Evolutionary conservation across 1,140 invertebrate genomes (phyloP).

Genomic region (Caerostris darwini): DNA sequence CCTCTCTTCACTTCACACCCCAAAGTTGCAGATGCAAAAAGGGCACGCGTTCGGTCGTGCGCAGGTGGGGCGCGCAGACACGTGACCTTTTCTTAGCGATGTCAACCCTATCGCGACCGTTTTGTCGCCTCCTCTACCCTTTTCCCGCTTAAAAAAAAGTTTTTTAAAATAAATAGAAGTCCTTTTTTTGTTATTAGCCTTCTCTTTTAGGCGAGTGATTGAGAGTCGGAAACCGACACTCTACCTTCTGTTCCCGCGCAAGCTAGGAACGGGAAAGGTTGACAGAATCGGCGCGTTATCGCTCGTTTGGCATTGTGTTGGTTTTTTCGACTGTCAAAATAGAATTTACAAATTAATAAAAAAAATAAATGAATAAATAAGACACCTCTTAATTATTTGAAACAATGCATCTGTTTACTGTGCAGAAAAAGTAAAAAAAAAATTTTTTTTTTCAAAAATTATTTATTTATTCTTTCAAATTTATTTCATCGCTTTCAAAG

Average conservation of each 20-base stretch:
- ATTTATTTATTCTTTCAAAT: too few species aligned
- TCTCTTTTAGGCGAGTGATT: constrained; percentile 51
- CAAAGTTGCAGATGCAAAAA: neutral
- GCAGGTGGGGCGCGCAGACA: constrained; percentile 50
- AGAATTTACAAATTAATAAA: too few species aligned
- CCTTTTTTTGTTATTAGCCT: constrained; percentile 46
- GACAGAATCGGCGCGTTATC: neutral
- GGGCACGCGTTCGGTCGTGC: constrained; percentile 51
- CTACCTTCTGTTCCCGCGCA: constrained; percentile 64
- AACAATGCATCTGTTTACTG: too few species aligned
- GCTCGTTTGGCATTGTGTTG: neutral
- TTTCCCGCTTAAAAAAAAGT: constrained; percentile 37
- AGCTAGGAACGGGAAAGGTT: neutral
- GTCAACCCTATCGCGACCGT: constrained; percentile 76
- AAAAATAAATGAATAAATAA: too few species aligned
- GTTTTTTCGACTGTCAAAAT: too few species aligned
- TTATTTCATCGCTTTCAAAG: too few species aligned
- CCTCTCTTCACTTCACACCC: neutral
- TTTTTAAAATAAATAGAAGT: constrained; percentile 71
- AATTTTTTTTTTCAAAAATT: too few species aligned
- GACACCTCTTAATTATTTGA: too few species aligned
- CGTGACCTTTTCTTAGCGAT: constrained; percentile 72
- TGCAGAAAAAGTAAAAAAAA: too few species aligned
- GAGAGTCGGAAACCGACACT: constrained; percentile 75
- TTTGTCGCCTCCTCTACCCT: constrained; percentile 74